Evolutionary conservation across 2,888 invertebrate species (phyloP), one percentile per base, ranked within the genome.

Genomic region (Darwinula stevensoni): DNA sequence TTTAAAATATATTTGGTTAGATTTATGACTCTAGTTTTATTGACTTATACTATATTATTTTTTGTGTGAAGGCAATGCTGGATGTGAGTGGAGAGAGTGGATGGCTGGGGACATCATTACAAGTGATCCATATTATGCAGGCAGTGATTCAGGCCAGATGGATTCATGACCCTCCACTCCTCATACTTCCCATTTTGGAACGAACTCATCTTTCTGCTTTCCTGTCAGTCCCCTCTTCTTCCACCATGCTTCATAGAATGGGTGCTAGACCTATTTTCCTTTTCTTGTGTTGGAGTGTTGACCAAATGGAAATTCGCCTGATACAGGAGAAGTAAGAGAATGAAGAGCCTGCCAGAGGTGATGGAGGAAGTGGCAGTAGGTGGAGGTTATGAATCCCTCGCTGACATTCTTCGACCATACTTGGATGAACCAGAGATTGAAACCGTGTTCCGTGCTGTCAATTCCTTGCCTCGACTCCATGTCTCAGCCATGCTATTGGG

Each of bases 71-170:
- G 75, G 88, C 91, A 14, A 84, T 94, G 78, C 70, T 94, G 43
- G 97, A 94, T 53, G 68, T 80, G 9, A 65, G 70, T 28, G 78
- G 86, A 0, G 76, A 86, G 48, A 63, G 67, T 41, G 86, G 86
- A 30, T 91, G 84, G 80, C 55, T 94, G 4, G 59, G 66, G 4
- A 69, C 73, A 2, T 67, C 78, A 1, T 49, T 94, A 11, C 63
- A 63, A 34, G 59, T 75, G 34, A 72, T 78, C 16, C 41, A 47
- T 13, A 39, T 60, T 6, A 65, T 86, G 57, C 94, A 94, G 54
- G 73, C 76, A 62, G 58, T 86, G 11, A 62, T 88, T 3, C 91
- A 91, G 57, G 88, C 74, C 0, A 60, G 75, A 28, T 84, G 84
- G 78, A 58, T 69, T n/a, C 55, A 51, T 34, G 50, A 53, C 36